Base-by-base conservation (phyloP, 2,888 invertebrate species). In the Taphrorychus bicolor region DNA sequence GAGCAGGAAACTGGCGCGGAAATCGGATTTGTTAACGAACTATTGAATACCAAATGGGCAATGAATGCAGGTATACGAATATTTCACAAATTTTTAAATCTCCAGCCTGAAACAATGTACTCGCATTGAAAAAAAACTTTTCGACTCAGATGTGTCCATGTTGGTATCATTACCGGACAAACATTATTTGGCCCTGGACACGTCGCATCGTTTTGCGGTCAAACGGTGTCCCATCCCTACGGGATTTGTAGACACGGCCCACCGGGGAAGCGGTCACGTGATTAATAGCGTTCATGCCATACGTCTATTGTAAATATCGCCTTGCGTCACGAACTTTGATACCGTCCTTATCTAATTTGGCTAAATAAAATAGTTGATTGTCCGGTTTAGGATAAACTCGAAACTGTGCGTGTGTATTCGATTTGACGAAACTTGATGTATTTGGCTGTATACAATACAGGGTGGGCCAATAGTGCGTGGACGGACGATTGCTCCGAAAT, bases 201-300 rank as follows among this genome's bases (percentile, higher is more conserved):
- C 52, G 42, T 64, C 57, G 58, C 58, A 58, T 58, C 58, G 64
- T 58, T 52, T 42, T 64, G 64, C 51, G 64, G 64, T 64, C 58
- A 41, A 42, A 2, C 64, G 58, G 16, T 54, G 45, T 52, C 48
- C 53, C 18, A 7, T 32, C 45, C 19, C 56, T 23, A 23, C 48
- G 65, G 65, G 65, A 65, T 22, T 59, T 22, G 49, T 52, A 54
- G 41, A 64, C 57, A 51, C 11, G 57, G 48, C 58, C 63, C 41
- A 19, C 57, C 49, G 56, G 63, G 52, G 23, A 64, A 41, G 65
- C 54, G 65, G 65, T 65, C 65, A 65, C 59, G 65, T 65, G 65
- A 65, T 65, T 59, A 65, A 65, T 65, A 19, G 32, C 59, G 40
- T 59, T 59, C 45, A 57, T 51, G 57, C 57, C 24, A 32, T 59